phyloP scores from a whole-genome alignment of 2,888 invertebrate species.

The Polydrusus tereticollis region DNA sequence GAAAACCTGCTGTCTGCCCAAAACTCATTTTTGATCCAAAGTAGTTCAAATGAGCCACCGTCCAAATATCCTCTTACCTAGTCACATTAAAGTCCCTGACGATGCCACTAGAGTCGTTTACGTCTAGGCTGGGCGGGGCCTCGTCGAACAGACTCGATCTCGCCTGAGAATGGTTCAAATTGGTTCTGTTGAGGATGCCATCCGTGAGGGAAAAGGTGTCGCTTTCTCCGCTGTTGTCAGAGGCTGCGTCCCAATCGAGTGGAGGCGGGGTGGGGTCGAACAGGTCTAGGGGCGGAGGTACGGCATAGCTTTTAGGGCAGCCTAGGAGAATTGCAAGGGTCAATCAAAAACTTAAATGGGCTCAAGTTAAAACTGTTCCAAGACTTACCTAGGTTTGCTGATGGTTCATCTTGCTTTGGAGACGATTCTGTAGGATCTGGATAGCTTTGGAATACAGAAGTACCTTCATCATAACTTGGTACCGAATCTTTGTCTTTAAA shows the following conservation, averaged over 20 bases:
- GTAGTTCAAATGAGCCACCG: background rate
- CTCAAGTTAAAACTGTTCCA: background rate
- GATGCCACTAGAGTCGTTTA: slow-evolving; percentile 58
- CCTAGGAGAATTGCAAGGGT: too few relatives aligned
- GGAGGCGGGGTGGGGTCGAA: slow-evolving; percentile 50
- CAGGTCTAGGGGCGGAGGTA: slow-evolving; percentile 38
- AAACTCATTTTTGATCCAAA: background rate
- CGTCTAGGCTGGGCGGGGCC: slow-evolving; percentile 59
- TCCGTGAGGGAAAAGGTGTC: slow-evolving; percentile 52
- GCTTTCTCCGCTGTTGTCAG: slow-evolving; percentile 56
- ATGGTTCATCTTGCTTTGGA: background rate
- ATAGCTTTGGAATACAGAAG: too few relatives aligned
- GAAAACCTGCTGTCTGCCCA: too few relatives aligned
- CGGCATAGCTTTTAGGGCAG: background rate
- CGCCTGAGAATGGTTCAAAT: slow-evolving; percentile 16
- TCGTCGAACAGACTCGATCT: slow-evolving; percentile 58
- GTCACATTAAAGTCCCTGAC: slow-evolving; percentile 55
- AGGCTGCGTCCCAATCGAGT: slow-evolving; percentile 59
- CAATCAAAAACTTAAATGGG: too few relatives aligned
- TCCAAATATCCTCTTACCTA: slow-evolving; percentile 37
- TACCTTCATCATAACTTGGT: background rate
- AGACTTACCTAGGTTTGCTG: background rate
- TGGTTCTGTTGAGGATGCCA: slow-evolving; percentile 35
- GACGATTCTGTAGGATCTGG: background rate
- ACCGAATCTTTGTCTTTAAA: background rate